Evolutionary conservation across 2,888 invertebrate species (phyloP), one percentile per base, ranked within the genome.

Genomic region (Pollenia amentaria): DNA sequence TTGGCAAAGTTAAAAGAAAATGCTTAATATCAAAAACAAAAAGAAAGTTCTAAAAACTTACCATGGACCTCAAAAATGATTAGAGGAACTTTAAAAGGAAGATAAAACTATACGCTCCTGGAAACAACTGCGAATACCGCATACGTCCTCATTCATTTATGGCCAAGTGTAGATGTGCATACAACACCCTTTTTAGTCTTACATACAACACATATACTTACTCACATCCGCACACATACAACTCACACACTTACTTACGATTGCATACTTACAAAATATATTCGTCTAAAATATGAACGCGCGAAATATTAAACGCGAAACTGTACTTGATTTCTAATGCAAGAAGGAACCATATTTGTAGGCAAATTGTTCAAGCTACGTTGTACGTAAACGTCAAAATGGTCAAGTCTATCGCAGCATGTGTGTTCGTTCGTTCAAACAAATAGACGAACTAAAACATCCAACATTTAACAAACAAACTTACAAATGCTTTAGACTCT

Each of bases 221-320:
- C 21, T 11, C 60, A 29, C 11, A 60, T 16, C 42, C 44, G 16
- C 38, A 38, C 18, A 11, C 38, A 53, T 29, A 14, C 65, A 55
- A 60, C 44, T 57, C 51, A 46, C 55, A 46, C 46, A 44, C 18
- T 44, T 64, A 72, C 64, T 73, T 64, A 57, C 73, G 80, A 72
- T 40, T 80, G 64, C 77, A 67, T 44, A 79, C 64, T 55, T 75
- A 29, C 78, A 48, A 75, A 11, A 76, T 62, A 87, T 70, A 87
- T 84, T 84, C 80, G 77, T 87, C 87, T 87, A 87, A 87, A 87
- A 87, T 87, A 84, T 87, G 87, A 88, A 83, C 79, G 85, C 88
- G 87, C 88, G 88, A 88, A 88, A 86, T 84, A 84, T 88, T 80
- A 88, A 91, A 91, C 92, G 92, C 91, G 92, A 90, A 90, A 88